phyloP scores from a whole-genome alignment of 1,140 invertebrate genomes.

The Drosophila ogumai region DNA sequence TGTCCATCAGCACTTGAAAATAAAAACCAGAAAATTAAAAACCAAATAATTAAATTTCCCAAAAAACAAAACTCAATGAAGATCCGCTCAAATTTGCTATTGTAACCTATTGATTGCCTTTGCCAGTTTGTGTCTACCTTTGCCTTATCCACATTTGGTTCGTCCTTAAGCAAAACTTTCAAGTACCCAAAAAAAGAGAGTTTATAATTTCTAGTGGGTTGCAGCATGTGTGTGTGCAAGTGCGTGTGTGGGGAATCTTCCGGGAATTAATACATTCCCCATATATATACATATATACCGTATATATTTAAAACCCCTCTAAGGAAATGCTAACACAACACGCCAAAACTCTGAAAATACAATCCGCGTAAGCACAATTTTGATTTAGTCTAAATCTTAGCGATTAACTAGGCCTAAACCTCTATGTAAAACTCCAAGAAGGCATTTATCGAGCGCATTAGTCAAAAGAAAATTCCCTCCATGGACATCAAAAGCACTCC shows the following conservation, averaged over 20 bases:
- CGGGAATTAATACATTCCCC: slow-evolving; percentile 24
- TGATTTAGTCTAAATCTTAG: slow-evolving; percentile 76
- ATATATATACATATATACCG: neutral
- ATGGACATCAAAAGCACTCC: slow-evolving; percentile 33
- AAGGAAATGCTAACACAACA: slow-evolving; percentile 59
- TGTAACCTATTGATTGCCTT: slow-evolving; percentile 25
- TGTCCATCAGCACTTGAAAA: slow-evolving; percentile 80
- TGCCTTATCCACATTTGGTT: slow-evolving; percentile 27
- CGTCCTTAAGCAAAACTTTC: slow-evolving; percentile 71
- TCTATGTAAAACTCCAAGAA: slow-evolving; percentile 45
- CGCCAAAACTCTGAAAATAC: slow-evolving; percentile 62
- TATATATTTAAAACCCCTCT: slow-evolving; percentile 1
- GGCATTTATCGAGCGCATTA: slow-evolving; percentile 77
- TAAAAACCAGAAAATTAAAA: slow-evolving; percentile 39
- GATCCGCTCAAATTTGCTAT: slow-evolving; percentile 60
- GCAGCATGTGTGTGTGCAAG: slow-evolving; percentile 28
- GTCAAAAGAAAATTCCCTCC: slow-evolving; percentile 62
- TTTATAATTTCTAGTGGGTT: slow-evolving; percentile 3
- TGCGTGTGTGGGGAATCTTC: slow-evolving; percentile 9
- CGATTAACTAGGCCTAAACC: slow-evolving; percentile 69
- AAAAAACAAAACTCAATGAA: slow-evolving; percentile 14
- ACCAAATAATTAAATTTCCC: neutral
- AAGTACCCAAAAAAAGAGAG: slow-evolving; percentile 29
- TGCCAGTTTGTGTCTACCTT: slow-evolving; percentile 5
- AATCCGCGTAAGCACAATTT: slow-evolving; percentile 81